These are phyloP conservation scores for Acyrthosiphon pisum DNA, from an alignment of 1,140 invertebrate genomes.

Conservation along the genomic window DNA sequence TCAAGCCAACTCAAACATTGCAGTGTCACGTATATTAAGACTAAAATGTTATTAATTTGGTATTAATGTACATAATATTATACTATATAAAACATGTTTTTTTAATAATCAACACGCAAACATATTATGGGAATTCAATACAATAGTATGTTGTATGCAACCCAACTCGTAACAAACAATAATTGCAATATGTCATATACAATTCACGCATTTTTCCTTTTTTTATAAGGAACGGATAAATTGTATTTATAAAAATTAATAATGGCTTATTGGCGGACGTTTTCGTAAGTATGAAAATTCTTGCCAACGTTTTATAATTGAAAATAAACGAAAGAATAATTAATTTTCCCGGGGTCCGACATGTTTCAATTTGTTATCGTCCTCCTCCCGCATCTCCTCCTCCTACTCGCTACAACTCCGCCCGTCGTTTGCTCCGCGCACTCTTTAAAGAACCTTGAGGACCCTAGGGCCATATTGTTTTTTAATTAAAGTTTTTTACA, in stretches of 20 bases:
- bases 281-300: constrained; percentile 56
- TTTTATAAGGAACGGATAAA: neutral
- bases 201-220: neutral
- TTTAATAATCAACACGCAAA: neutral
- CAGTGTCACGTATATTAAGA: neutral
- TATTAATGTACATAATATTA: neutral
- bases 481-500: constrained; percentile 57
- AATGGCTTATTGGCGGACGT: constrained; percentile 53
- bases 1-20: neutral
- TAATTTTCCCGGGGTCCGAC: constrained; percentile 56
- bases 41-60: neutral
- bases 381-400: neutral
- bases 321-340: constrained; percentile 58
- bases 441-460: constrained; percentile 55
- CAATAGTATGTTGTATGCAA: neutral
- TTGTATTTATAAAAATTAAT: constrained; percentile 51
- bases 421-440: neutral
- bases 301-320: constrained; percentile 56
- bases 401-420: neutral
- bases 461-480: constrained; percentile 57
- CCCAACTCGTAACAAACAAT: neutral
- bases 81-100: neutral
- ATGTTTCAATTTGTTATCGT: constrained; percentile 57
- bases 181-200: neutral
- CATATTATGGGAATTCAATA: neutral